These are phyloP conservation scores for Agrilus cyanescens DNA, from an alignment of 2,888 invertebrate genomes.

Conservation along the genomic window DNA sequence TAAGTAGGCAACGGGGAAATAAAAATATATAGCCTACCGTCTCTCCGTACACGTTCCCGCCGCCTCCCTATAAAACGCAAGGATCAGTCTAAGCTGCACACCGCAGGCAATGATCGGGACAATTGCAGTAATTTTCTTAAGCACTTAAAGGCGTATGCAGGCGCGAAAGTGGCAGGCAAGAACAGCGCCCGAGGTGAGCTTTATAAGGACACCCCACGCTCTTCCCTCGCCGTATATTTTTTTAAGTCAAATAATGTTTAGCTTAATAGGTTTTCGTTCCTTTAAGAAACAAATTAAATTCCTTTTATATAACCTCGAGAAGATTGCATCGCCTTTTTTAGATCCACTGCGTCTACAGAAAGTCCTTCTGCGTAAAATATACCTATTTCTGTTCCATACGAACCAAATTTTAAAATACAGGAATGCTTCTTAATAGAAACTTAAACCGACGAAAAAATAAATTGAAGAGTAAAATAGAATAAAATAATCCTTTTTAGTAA, in stretches of 20 bases:
- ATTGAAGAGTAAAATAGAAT: too few species aligned
- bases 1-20: conserved; percentile 38
- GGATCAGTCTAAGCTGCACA: conserved; percentile 18
- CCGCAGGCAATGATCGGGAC: conserved; percentile 35
- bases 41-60: conserved; percentile 14
- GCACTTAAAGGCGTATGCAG: conserved; percentile 23
- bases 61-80: conserved; percentile 10
- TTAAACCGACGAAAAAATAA: too few species aligned
- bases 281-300: conserved; percentile 30
- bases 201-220: conserved; percentile 7
- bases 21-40: conserved; percentile 34
- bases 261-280: conserved; percentile 31
- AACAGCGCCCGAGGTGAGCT: conserved; percentile 10
- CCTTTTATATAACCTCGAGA: conserved; percentile 16
- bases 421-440: too few species aligned
- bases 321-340: conserved; percentile 6
- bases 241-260: conserved; percentile 30
- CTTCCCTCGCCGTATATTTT: conserved; percentile 29
- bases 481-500: too few species aligned
- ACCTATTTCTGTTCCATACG: too few species aligned
- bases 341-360: background rate
- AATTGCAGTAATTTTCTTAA: conserved; percentile 35
- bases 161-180: conserved; percentile 12
- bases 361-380: background rate
- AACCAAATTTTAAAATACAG: too few species aligned